Percentiles rank a stretch among this genome's conserved stretches.
These are phyloP conservation scores for Sebastes iracundus DNA, from an alignment of 2,797 vertebrate genomes.

Conservation along the genomic window DNA sequence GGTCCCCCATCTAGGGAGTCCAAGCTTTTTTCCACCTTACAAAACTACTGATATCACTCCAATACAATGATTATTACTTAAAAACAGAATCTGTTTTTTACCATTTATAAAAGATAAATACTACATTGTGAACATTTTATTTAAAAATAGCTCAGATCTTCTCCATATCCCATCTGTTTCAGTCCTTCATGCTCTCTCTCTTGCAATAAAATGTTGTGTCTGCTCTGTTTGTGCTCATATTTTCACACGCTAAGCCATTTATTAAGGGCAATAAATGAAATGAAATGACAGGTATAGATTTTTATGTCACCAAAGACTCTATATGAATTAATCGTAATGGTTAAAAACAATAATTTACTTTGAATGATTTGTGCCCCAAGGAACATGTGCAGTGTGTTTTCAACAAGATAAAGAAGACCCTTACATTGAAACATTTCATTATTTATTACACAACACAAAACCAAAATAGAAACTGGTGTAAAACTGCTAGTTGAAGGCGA, in stretches of 20 bases:
- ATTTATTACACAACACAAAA: background rate
- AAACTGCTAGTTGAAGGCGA: background rate
- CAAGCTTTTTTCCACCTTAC: too few relatives aligned
- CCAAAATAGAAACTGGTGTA: background rate
- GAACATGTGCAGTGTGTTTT: background rate
- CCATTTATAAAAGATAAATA: background rate
- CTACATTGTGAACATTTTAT: background rate
- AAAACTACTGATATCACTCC: background rate
- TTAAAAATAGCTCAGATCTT: background rate
- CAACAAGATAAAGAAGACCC: background rate
- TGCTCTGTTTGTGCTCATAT: background rate
- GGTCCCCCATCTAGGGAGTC: accelerated
- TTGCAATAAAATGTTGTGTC: background rate
- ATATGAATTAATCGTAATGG: background rate
- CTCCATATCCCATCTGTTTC: background rate
- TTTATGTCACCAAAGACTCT: background rate
- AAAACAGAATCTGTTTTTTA: background rate
- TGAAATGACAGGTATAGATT: background rate
- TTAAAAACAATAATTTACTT: background rate
- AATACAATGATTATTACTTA: background rate
- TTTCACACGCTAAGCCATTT: background rate
- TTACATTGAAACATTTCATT: background rate
- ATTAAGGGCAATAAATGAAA: background rate
- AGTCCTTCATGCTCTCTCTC: background rate
- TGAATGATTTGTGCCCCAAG: background rate